Evolutionary conservation across 2,888 invertebrate genomes (phyloP).

Genomic region (Drosophila mulleri): DNA sequence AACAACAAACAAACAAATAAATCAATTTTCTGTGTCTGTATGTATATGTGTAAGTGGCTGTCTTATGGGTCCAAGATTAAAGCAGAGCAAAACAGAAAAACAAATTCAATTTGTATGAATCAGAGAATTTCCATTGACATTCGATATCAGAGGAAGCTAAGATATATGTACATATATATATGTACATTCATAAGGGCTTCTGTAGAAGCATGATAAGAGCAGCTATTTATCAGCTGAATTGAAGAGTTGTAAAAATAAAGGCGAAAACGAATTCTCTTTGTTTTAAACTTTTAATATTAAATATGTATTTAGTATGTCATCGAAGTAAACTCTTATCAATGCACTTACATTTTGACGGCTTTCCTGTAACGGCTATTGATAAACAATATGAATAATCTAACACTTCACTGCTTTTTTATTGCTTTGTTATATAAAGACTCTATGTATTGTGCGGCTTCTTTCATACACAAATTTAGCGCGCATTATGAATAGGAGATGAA

Average conservation of each 20-base stretch:
- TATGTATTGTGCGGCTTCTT: slow-evolving; percentile 27
- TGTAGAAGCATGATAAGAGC: slow-evolving; percentile 40
- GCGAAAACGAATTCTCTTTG: slow-evolving; percentile 9
- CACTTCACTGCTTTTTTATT: slow-evolving; percentile 15
- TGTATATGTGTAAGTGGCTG: background rate
- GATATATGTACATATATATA: background rate
- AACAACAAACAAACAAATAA: slow-evolving; percentile 34
- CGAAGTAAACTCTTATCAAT: slow-evolving; percentile 12
- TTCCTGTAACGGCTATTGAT: slow-evolving; percentile 1
- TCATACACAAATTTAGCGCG: slow-evolving; percentile 47
- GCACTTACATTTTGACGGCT: slow-evolving; percentile 37
- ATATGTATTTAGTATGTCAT: slow-evolving; percentile 1
- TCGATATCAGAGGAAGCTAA: slow-evolving; percentile 8
- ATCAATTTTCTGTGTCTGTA: slow-evolving; percentile 9
- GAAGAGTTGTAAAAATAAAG: background rate
- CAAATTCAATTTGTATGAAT: slow-evolving; percentile 52
- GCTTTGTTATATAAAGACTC: slow-evolving; percentile 29
- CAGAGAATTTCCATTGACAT: slow-evolving; percentile 29
- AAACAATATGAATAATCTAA: background rate
- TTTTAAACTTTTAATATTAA: background rate
- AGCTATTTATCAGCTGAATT: slow-evolving; percentile 31
- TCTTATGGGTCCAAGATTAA: slow-evolving; percentile 23
- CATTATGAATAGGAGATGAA: slow-evolving; percentile 35
- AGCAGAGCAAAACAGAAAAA: slow-evolving; percentile 33
- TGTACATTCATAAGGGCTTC: slow-evolving; percentile 19